Evolutionary conservation across 1,140 invertebrate species (phyloP), one percentile per base, ranked within the genome.

Genomic region (Caenorhabditis latens): DNA sequence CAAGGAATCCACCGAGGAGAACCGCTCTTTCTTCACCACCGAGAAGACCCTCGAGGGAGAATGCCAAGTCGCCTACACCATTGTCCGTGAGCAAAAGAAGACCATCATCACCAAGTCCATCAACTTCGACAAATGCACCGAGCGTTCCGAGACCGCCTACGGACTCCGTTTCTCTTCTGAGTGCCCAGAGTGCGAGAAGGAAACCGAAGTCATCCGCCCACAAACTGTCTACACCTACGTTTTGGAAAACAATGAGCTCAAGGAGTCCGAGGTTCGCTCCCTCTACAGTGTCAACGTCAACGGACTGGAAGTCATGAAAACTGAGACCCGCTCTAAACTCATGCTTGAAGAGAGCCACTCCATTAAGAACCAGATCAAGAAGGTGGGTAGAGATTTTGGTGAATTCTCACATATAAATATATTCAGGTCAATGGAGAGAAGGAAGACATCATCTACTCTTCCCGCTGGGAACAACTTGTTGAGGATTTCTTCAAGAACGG

Each of bases 41-140:
- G 89, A 90, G 86, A 89, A 86, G 40, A 90, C 90, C 65, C 79
- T 90, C 42, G 90, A 90, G 55, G 90, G 90, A 82, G 63, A 89
- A 2, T 90, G 90, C 84, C 90, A 90, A 85, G 83, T 89, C 32
- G 53, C 87, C 24, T 90, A 90, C 85, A 84, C 88, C 24, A 50
- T 90, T 61, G 43, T 86, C 42, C 86, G 82, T 40, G 86, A 58
- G 24, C 46, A 88, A 19, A 55, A 88, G 46, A 82, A 32, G 5
- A 87, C 53, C 14, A n/a, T 16, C 42, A 75, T 93, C 58, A 90
- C 89, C 65, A 93, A 93, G 87, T 86, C 90, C 0, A 65, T 90
- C 61, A 90, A 93, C 88, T 92, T 91, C 84, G 86, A 90, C 40
- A 90, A 90, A 4, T 93, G 92, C 88, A 79, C 86, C 14, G 58